phyloP scores from a whole-genome alignment of 2,888 invertebrate species.

The Copidosoma aretas region DNA sequence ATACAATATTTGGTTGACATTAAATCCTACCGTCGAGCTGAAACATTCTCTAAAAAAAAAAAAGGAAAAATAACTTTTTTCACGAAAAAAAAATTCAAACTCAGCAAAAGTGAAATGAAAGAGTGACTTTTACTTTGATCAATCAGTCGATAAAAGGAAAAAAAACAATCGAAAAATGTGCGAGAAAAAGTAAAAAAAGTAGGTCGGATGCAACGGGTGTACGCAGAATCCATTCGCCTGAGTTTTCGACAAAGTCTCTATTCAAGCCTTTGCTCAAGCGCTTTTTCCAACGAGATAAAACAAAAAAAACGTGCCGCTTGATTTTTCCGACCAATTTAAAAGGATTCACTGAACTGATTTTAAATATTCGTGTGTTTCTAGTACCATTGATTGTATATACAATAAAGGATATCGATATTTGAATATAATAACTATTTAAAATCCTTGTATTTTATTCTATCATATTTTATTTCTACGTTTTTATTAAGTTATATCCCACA shows the following conservation, averaged over 20 bases:
- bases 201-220: constrained; percentile 10
- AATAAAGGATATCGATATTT: too few relatives aligned
- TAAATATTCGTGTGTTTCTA: too few relatives aligned
- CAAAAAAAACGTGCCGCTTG: neutral
- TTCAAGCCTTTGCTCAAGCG: neutral
- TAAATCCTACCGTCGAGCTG: too few relatives aligned
- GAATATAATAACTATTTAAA: too few relatives aligned
- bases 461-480: too few relatives aligned
- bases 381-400: too few relatives aligned
- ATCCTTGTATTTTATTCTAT: too few relatives aligned
- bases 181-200: constrained; percentile 14
- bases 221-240: neutral
- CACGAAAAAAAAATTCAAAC: neutral
- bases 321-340: too few relatives aligned
- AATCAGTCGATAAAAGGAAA: constrained; percentile 20
- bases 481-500: too few relatives aligned
- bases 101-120: neutral
- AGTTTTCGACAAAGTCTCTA: neutral
- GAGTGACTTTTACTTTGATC: constrained; percentile 16
- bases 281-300: neutral
- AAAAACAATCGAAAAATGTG: constrained; percentile 10
- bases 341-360: too few relatives aligned
- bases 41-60: neutral
- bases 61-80: neutral
- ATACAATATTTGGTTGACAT: too few relatives aligned